Evolutionary conservation across 1,140 invertebrate species (phyloP).

Genomic region (Babylonia areolata): DNA sequence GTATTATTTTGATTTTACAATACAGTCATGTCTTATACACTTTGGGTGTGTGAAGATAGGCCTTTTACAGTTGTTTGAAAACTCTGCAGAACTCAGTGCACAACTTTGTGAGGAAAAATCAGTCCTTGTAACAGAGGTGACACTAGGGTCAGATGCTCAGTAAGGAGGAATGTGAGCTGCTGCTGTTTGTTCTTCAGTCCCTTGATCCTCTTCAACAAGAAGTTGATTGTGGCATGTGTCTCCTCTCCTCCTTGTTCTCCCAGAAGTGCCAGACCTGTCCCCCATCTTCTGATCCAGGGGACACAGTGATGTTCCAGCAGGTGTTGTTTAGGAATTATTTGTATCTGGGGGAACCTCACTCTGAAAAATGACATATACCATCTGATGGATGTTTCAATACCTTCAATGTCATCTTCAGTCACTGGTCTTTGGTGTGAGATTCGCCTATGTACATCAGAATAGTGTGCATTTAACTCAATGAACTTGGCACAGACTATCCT

Average conservation of each 20-base stretch:
- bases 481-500: background rate
- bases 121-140: too few species aligned
- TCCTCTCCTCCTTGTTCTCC: constrained; percentile 18
- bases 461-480: background rate
- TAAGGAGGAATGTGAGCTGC: too few species aligned
- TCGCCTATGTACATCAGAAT: background rate
- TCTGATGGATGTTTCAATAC: background rate
- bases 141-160: too few species aligned
- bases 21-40: too few species aligned
- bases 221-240: constrained; percentile 15
- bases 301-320: constrained; percentile 15
- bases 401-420: background rate
- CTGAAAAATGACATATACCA: background rate
- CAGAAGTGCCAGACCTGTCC: background rate
- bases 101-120: too few species aligned
- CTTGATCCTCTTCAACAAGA: background rate
- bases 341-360: background rate
- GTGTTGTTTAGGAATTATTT: constrained; percentile 6
- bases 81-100: too few species aligned
- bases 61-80: too few species aligned
- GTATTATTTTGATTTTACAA: too few species aligned
- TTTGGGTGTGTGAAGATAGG: too few species aligned
- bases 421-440: background rate
- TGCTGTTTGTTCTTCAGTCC: constrained; percentile 1
- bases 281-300: background rate